phyloP scores from a whole-genome alignment of 2,888 invertebrate genomes.

The Cephus nigrinus region DNA sequence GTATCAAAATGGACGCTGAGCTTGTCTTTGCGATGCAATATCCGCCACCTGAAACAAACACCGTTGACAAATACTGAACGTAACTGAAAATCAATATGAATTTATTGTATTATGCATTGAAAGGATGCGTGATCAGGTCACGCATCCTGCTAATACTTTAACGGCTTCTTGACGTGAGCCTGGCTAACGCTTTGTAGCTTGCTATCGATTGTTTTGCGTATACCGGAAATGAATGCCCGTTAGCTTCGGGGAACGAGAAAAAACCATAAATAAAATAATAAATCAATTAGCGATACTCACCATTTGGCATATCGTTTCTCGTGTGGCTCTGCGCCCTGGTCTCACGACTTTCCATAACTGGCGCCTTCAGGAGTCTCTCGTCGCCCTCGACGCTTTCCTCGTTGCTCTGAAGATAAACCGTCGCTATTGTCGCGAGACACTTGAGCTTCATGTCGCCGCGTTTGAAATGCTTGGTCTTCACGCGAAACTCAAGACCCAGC shows the following conservation, averaged over 20 bases:
- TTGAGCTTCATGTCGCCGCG: conserved; percentile 87
- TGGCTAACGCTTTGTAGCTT: not conserved
- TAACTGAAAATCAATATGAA: not conserved
- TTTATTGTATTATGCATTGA: not conserved
- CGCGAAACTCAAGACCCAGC: conserved; percentile 82
- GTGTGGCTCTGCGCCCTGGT: conserved; percentile 58
- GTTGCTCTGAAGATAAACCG: conserved; percentile 86
- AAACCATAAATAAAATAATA: not conserved
- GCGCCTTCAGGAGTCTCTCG: conserved; percentile 63
- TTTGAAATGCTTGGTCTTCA: conserved; percentile 82
- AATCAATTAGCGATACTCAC: conserved; percentile 23
- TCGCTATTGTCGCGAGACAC: conserved; percentile 87
- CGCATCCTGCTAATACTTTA: not conserved
- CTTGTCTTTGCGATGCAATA: conserved; percentile 6
- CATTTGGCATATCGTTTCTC: conserved; percentile 43
- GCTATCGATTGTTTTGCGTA: not conserved
- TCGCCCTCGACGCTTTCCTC: conserved; percentile 87
- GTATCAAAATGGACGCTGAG: conserved; percentile 24
- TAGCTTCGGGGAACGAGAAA: not conserved
- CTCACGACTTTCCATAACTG: conserved; percentile 57
- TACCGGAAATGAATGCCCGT: not conserved
- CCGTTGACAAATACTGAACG: not conserved
- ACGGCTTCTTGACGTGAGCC: not conserved
- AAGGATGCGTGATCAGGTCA: not conserved
- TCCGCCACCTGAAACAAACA: not conserved